Evolutionary conservation across 2,888 invertebrate species (phyloP).

Genomic region (Ophion ventricosus): DNA sequence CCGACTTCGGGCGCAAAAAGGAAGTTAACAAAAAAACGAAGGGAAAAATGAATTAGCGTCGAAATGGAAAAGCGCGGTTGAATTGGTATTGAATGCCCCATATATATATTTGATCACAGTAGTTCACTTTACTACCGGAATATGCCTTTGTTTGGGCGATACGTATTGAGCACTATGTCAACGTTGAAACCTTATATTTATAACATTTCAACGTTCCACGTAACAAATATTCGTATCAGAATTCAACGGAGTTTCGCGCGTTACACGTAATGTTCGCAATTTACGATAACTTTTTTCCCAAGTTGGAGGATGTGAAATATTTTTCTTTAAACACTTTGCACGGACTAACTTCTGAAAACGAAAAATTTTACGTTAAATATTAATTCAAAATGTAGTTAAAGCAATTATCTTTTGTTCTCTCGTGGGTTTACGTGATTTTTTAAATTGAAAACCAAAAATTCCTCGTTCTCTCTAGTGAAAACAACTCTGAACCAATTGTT

Average conservation of each 20-base stretch:
- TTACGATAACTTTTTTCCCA: neutral
- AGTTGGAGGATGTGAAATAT: neutral
- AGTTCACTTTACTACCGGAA: conserved; percentile 30
- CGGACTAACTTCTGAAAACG: neutral
- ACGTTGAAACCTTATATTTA: neutral
- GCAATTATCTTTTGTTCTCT: neutral
- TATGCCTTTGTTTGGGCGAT: conserved; percentile 28
- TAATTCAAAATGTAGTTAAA: too few relatives aligned
- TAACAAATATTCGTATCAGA: neutral
- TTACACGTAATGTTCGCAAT: too few relatives aligned
- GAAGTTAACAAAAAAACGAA: neutral
- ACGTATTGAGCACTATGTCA: conserved; percentile 13
- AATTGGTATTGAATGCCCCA: conserved; percentile 11
- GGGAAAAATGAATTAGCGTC: neutral
- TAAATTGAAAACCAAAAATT: neutral
- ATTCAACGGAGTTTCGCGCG: neutral
- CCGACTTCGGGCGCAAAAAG: neutral
- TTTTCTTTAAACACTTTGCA: neutral
- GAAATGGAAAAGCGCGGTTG: neutral
- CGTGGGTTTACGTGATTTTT: neutral
- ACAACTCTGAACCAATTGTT: conserved; percentile 11
- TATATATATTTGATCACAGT: conserved; percentile 13
- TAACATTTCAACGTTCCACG: neutral
- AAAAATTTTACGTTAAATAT: neutral
- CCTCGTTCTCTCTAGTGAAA: neutral